Base-by-base conservation (phyloP, 2,888 invertebrate species). In the Vannuccia rotundouncinata region DNA sequence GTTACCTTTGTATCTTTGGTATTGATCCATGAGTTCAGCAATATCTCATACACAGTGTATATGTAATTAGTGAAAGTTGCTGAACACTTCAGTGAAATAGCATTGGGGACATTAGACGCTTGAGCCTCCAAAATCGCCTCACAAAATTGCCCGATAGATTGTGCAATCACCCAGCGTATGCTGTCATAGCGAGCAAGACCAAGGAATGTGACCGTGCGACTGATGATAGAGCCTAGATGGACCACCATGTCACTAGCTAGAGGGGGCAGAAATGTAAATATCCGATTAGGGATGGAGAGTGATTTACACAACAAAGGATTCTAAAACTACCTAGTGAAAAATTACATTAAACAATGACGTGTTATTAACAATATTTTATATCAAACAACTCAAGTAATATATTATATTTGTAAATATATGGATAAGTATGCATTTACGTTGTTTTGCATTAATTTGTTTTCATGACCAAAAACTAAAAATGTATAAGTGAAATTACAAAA, bases 11-110 rank as follows among this genome's bases (percentile, higher is more conserved):
- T 90, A 86, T 95, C 95, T 81, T 92, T 90, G 0, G 92, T 91
- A 74, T 92, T 91, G 59, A 96, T 89, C 96, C 96, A 97, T 82
- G 91, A 91, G 84, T 92, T 91, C 85, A 93, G 92, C 28, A 96
- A 89, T 1, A 93, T 91, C 85, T 95, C 95, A 87, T 93, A 96
- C 79, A 93, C 93, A 82, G 92, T 91, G n/a, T 92, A 92, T 83
- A 95, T 92, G 89, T 95, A 95, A 29, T 92, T 91, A 81, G 92
- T 91, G 87, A 93, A 95, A 17, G 89, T 87, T 73, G 90, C 89
- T 83, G 89, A 90, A 13, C 17, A 17, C 45, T 45, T 5, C 45
- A 45, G 45, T 45, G 45, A 45, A 17, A 45, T 45, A 45, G 45
- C 45, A 13, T 45, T 45, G 79, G 86, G 89, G 10, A 91, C 89